phyloP scores from a whole-genome alignment of 1,140 invertebrate genomes.

The Melitaea cinxia region DNA sequence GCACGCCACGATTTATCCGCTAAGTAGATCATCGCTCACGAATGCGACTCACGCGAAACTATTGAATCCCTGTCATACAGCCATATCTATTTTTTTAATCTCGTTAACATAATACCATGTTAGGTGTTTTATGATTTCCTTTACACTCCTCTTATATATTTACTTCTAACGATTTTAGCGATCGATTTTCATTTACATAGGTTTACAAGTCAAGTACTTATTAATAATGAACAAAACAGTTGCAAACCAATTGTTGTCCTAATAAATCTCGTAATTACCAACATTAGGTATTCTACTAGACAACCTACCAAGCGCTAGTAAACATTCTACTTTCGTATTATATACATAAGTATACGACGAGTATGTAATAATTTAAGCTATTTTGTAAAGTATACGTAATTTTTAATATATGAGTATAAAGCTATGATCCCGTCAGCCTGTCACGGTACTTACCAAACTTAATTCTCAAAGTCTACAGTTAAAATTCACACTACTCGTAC shows the following conservation, averaged over 20 bases:
- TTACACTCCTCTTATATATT: too few species aligned
- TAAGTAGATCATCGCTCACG: slow-evolving; percentile 74
- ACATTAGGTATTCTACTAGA: too few species aligned
- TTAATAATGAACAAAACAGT: too few species aligned
- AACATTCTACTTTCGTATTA: too few species aligned
- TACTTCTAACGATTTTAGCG: too few species aligned
- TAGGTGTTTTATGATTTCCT: not conserved
- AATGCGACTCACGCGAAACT: slow-evolving; percentile 61
- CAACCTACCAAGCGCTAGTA: too few species aligned
- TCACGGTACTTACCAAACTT: slow-evolving; percentile 20
- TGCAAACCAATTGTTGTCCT: too few species aligned
- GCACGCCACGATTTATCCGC: slow-evolving; percentile 59
- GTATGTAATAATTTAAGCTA: too few species aligned
- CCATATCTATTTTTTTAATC: slow-evolving; percentile 36
- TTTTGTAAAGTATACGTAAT: not conserved
- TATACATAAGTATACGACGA: too few species aligned
- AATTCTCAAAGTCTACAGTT: slow-evolving; percentile 78
- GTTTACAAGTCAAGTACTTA: too few species aligned
- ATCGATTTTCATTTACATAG: too few species aligned
- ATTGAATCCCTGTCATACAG: slow-evolving; percentile 36
- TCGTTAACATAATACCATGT: slow-evolving; percentile 15
- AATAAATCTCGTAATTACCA: too few species aligned
- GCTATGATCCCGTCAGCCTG: not conserved
- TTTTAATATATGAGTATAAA: not conserved
- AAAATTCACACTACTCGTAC: slow-evolving; percentile 76